Percentiles rank a stretch among this genome's conserved stretches.
These are phyloP conservation scores for Cebuella pygmaea DNA, from an alignment of 2,797 vertebrate genomes.

Conservation along the genomic window DNA sequence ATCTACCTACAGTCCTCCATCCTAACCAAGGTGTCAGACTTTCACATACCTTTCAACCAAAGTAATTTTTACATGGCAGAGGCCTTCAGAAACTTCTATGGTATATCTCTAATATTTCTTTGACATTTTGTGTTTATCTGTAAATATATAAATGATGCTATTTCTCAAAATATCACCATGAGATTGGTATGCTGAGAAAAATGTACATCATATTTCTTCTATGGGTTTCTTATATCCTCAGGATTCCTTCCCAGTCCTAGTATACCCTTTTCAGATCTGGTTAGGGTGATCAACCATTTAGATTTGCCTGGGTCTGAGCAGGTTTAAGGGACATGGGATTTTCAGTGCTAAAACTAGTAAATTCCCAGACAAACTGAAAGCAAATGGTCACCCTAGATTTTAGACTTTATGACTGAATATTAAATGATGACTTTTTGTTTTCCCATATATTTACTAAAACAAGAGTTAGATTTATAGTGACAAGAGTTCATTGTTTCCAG, in stretches of 20 bases:
- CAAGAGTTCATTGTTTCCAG: neutral
- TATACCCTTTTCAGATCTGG: neutral
- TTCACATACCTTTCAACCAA: neutral
- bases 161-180: neutral
- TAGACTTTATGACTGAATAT: neutral
- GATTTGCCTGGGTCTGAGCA: neutral
- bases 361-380: neutral
- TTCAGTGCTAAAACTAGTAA: neutral
- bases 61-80: neutral
- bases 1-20: neutral
- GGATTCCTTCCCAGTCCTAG: neutral
- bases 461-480: neutral
- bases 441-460: neutral
- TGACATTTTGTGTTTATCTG: neutral
- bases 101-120: neutral
- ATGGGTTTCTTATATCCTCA: neutral
- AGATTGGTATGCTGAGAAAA: neutral
- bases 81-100: neutral
- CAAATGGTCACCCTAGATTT: neutral
- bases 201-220: neutral
- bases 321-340: neutral
- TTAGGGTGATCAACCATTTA: neutral
- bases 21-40: neutral
- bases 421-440: neutral
- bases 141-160: neutral